Conservation (phyloP, 2,113 vertebrate genomes). For the Rostratula benghalensis region DNA sequence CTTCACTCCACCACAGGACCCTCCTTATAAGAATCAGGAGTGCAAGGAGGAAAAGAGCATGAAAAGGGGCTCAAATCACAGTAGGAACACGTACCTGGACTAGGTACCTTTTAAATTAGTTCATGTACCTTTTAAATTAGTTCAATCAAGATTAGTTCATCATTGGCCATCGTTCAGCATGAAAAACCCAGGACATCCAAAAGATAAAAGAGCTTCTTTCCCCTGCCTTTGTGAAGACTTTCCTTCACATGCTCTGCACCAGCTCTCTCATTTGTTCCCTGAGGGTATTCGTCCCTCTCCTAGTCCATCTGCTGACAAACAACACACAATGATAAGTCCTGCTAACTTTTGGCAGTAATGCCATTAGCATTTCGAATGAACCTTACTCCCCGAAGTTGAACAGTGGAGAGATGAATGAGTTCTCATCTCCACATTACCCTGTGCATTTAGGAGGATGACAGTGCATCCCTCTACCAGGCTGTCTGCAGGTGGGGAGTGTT, state of each 20-base stretch:
- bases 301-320: slow-evolving; percentile 28
- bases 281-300: not conserved
- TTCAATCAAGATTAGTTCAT: too few species aligned
- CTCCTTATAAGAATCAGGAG: not conserved
- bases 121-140: not conserved
- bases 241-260: not conserved
- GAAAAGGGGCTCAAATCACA: not conserved
- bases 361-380: slow-evolving; percentile 13
- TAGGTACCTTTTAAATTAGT: not conserved
- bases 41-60: not conserved
- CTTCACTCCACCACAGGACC: not conserved
- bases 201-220: not conserved
- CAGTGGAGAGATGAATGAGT: not conserved
- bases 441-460: not conserved
- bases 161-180: not conserved
- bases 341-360: slow-evolving; percentile 9
- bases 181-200: not conserved
- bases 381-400: not conserved
- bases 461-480: not conserved
- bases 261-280: not conserved
- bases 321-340: not conserved
- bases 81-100: not conserved
- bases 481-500: not conserved
- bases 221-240: not conserved
- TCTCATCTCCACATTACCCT: not conserved